phyloP scores from a whole-genome alignment of 2,113 vertebrate species.

The Dipodomys spectabilis region DNA sequence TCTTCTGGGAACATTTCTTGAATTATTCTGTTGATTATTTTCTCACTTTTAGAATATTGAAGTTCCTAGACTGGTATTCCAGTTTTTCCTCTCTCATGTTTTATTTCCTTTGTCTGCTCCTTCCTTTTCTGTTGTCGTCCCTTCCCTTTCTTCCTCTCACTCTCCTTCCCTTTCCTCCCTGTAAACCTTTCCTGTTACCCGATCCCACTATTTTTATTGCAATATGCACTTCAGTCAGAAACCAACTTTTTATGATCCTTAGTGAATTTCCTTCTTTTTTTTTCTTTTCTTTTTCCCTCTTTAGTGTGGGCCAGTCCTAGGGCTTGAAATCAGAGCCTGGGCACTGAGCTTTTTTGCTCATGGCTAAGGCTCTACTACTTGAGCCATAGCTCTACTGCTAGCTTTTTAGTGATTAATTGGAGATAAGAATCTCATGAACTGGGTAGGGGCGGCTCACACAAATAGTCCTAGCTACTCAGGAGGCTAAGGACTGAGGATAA shows the following conservation, averaged over 20 bases:
- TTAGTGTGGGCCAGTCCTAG: too few relatives aligned
- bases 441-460: too few relatives aligned
- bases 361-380: too few relatives aligned
- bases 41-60: neutral
- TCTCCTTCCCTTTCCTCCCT: neutral
- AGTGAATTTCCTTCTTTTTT: neutral
- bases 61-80: neutral
- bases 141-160: too few relatives aligned
- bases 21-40: slow-evolving; percentile 7
- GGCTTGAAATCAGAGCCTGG: too few relatives aligned
- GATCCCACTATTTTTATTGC: neutral
- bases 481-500: too few relatives aligned
- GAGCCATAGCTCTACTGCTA: too few relatives aligned
- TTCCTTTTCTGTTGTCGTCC: accelerated
- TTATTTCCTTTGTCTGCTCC: neutral
- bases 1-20: neutral
- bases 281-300: too few relatives aligned
- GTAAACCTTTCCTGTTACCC: neutral
- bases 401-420: too few relatives aligned
- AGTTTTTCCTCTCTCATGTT: neutral
- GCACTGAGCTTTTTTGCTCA: too few relatives aligned
- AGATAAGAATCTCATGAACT: too few relatives aligned
- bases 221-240: neutral
- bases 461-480: too few relatives aligned
- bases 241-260: neutral